A percentile compares a stretch with the other conserved stretches of the same genome.
These are phyloP conservation scores for Colistium nudipinnis DNA, from an alignment of 2,113 vertebrate species.

Conservation along the genomic window DNA sequence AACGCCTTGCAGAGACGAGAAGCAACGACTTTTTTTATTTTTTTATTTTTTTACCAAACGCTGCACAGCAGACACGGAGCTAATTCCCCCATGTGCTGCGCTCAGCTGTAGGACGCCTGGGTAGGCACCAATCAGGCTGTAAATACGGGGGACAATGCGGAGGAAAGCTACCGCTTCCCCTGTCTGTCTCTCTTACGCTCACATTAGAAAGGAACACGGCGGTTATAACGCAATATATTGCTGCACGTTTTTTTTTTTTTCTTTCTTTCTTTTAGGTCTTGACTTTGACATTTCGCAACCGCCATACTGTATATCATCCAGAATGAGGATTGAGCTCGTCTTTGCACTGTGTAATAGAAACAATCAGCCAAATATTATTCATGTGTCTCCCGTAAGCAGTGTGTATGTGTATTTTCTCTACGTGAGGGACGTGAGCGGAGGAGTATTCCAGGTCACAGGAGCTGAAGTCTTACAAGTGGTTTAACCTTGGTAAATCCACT, in stretches of 20 bases:
- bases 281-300: constrained; percentile 16
- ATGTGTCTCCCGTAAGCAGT: not conserved
- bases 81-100: constrained; percentile 74
- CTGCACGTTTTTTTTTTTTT: not conserved
- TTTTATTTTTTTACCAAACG: constrained; percentile 61
- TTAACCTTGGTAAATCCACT: constrained; percentile 81
- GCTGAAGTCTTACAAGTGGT: constrained; percentile 74
- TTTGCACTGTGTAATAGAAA: constrained; percentile 19
- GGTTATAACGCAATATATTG: constrained; percentile 15
- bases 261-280: constrained; percentile 15
- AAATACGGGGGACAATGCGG: constrained; percentile 67
- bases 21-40: constrained; percentile 62
- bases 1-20: constrained; percentile 60
- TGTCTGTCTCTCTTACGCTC: constrained; percentile 42
- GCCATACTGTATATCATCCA: constrained; percentile 16
- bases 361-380: not conserved
- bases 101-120: constrained; percentile 72
- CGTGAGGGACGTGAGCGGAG: constrained; percentile 38
- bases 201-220: constrained; percentile 17
- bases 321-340: constrained; percentile 31
- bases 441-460: constrained; percentile 71
- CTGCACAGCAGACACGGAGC: constrained; percentile 62
- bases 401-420: constrained; percentile 13
- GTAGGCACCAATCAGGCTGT: constrained; percentile 72
- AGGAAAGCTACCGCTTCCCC: constrained; percentile 53